A percentile compares a stretch with the other conserved stretches of the same genome.
These are phyloP conservation scores for Patella vulgata DNA, from an alignment of 1,140 invertebrate genomes.

Conservation along the genomic window DNA sequence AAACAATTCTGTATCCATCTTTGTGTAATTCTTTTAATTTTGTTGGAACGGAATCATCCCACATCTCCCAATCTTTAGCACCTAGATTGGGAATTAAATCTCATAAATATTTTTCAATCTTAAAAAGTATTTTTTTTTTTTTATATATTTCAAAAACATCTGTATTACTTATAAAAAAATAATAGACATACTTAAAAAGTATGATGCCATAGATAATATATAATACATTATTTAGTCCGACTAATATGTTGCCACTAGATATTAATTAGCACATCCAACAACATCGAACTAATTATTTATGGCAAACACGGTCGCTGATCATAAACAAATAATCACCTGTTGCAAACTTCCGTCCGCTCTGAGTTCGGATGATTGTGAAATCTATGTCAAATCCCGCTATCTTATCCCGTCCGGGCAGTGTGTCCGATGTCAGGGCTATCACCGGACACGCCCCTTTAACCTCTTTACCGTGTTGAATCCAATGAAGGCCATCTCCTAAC, in stretches of 20 bases:
- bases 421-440: slow-evolving; percentile 39
- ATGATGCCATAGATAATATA: no score
- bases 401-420: slow-evolving; percentile 42
- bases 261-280: no score
- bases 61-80: slow-evolving; percentile 60
- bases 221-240: no score
- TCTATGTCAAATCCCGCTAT: slow-evolving; percentile 60
- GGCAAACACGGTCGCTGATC: no score
- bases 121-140: no score
- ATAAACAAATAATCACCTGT: no score
- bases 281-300: no score
- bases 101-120: no score
- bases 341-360: slow-evolving; percentile 60
- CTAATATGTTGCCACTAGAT: no score
- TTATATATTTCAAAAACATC: no score
- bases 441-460: slow-evolving; percentile 35
- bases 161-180: no score
- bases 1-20: slow-evolving; percentile 56
- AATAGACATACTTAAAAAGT: no score
- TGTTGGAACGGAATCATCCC: slow-evolving; percentile 52
- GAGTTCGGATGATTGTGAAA: slow-evolving; percentile 60
- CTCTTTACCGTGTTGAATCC: slow-evolving; percentile 39
- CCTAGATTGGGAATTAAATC: slow-evolving; percentile 23
- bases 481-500: slow-evolving; percentile 36
- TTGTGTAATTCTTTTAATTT: slow-evolving; percentile 51